A percentile compares a stretch with the other conserved stretches of the same genome.
Evolutionary conservation across 2,797 vertebrate genomes (phyloP).

Genomic region (Sebastes vulpes): DNA sequence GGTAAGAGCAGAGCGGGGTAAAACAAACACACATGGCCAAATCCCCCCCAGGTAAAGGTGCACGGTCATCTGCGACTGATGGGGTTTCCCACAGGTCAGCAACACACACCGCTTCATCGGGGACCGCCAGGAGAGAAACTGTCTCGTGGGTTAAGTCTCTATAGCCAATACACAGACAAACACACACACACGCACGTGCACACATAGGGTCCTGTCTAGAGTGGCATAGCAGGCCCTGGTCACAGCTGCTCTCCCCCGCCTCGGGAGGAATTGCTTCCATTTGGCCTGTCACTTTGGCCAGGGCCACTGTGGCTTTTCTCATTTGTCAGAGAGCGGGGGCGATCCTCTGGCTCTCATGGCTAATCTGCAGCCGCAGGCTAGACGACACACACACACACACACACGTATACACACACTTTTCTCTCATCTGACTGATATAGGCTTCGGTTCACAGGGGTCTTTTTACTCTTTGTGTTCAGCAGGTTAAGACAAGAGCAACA

Average conservation of each 20-base stretch:
- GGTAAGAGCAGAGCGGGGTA: conserved; percentile 2
- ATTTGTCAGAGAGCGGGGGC: conserved; percentile 86
- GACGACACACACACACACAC: conserved; percentile 25
- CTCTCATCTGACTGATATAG: conserved; percentile 64
- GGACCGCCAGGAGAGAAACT: conserved; percentile 78
- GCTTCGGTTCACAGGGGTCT: conserved; percentile 68
- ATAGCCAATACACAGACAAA: conserved; percentile 35
- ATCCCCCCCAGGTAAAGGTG: conserved; percentile 50
- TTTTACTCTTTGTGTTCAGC: conserved; percentile 57
- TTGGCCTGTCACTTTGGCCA: conserved; percentile 86
- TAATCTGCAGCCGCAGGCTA: conserved; percentile 82
- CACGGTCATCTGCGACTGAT: conserved; percentile 43
- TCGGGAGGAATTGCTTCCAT: conserved; percentile 91
- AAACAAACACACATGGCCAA: conserved; percentile 49
- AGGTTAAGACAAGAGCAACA: conserved; percentile 39
- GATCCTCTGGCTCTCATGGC: conserved; percentile 80
- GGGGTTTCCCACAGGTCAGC: conserved; percentile 75
- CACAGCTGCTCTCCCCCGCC: conserved; percentile 87
- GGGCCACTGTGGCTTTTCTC: conserved; percentile 87
- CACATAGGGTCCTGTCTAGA: conserved; percentile 65
- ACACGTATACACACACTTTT: neutral
- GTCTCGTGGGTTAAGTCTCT: conserved; percentile 71
- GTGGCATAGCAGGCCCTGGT: conserved; percentile 79
- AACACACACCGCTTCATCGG: conserved; percentile 62
- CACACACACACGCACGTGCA: conserved; percentile 14